These are phyloP conservation scores for Ardeotis arabs DNA, from an alignment of 2,113 vertebrate species.

Conservation along the genomic window DNA sequence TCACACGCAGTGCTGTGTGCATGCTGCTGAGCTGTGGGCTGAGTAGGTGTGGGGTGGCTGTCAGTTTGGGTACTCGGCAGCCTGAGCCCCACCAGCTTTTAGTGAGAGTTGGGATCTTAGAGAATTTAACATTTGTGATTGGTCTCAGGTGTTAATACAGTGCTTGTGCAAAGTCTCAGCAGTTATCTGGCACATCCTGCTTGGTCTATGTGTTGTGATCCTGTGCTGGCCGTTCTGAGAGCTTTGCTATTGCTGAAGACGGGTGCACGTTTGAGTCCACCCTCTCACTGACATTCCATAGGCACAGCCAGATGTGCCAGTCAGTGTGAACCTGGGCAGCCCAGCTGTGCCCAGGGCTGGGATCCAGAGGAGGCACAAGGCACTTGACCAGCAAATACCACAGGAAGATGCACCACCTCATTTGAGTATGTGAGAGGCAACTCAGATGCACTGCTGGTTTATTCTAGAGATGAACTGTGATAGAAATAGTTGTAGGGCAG, in stretches of 20 bases:
- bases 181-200: neutral
- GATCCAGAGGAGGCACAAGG: neutral
- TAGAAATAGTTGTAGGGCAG: neutral
- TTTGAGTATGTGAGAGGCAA: neutral
- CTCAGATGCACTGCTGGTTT: neutral
- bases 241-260: neutral
- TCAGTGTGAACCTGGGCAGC: neutral
- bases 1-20: accelerated
- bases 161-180: neutral
- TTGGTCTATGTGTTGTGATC: neutral
- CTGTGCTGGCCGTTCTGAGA: neutral
- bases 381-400: neutral
- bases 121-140: neutral
- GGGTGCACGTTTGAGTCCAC: neutral
- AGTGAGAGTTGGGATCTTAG: neutral
- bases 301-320: neutral
- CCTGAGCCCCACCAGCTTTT: neutral
- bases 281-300: neutral
- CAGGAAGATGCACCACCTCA: neutral
- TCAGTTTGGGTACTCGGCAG: neutral
- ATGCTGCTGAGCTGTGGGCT: neutral
- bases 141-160: neutral
- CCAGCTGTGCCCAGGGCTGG: neutral
- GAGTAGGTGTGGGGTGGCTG: neutral
- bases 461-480: neutral